Evolutionary conservation across 2,113 vertebrate species (phyloP).

Genomic region (Nannospalax galili): DNA sequence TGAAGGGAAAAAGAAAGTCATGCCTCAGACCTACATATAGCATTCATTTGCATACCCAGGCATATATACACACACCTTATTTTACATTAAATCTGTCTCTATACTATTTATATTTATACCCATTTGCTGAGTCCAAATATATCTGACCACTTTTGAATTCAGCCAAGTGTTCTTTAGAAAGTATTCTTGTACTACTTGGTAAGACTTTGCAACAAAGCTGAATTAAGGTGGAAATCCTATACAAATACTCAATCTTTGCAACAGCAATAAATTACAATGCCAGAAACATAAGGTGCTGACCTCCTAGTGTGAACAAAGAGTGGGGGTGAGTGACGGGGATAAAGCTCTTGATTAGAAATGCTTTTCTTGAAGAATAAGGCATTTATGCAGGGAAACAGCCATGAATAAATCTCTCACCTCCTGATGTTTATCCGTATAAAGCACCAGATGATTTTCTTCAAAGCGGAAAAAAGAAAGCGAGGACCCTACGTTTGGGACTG

Average conservation of each 20-base stretch:
- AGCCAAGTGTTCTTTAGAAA: conserved; percentile 73
- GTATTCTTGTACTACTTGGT: conserved; percentile 72
- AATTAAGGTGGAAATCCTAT: conserved; percentile 66
- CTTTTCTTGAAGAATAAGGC: conserved; percentile 74
- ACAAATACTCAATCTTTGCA: conserved; percentile 70
- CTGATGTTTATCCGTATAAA: conserved; percentile 68
- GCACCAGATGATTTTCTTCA: conserved; percentile 54
- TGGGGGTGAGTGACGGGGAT: conserved; percentile 41
- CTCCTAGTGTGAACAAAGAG: conserved; percentile 63
- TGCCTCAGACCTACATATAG: conserved; percentile 72
- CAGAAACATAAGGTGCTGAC: conserved; percentile 73
- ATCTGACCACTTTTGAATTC: conserved; percentile 70
- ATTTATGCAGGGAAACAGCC: conserved; percentile 63
- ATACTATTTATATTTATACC: conserved; percentile 78
- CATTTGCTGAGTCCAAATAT: conserved; percentile 76
- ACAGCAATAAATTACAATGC: conserved; percentile 76
- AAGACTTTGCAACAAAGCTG: conserved; percentile 70
- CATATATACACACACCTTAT: conserved; percentile 73
- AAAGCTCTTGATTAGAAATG: conserved; percentile 76
- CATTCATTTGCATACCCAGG: conserved; percentile 71
- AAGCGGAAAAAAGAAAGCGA: conserved; percentile 37
- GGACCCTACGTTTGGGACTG: conserved; percentile 19
- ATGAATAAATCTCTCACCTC: conserved; percentile 69
- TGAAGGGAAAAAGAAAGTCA: conserved; percentile 68
- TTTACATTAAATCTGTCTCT: conserved; percentile 79